Base-by-base conservation (phyloP, 2,113 vertebrate species). In the Galbula dea region DNA sequence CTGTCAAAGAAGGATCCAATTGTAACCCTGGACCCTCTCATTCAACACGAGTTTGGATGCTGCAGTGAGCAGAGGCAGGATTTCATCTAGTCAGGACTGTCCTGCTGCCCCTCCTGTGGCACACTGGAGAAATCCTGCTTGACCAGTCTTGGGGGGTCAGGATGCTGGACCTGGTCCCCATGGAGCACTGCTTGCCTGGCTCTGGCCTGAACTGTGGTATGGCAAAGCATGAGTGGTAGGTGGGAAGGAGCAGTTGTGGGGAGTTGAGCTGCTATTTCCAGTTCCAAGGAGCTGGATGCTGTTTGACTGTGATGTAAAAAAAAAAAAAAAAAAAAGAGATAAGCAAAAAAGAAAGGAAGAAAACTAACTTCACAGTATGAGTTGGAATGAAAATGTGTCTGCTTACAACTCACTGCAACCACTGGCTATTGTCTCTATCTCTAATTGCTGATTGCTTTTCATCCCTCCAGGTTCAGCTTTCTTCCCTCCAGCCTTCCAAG, bases 161-260 rank as follows among this genome's bases (percentile, higher is more conserved):
- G 55, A 46, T 3, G 6, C 39, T 4, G 6, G 15, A 20, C 15
- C 10, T 2, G 1, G 19, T 45, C 39, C 34, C 52, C 1, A 0
- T 0, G 57, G 49, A 48, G 30, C 18, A 0, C 77, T 7, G 1
- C 27, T 46, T 12, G 20, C 34, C 24, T 11, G 30, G 20, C 24
- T 80, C 39, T 4, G n/a, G 30, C 49, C 49, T 0, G 0, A 52
- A 13, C 7, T 0, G 0, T 0, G 3, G 16, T 22, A 34, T 1
- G 16, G 66, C 37, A 72, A 59, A 59, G 14, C 37, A 12, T 11
- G 16, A 26, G 37, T 0, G 1, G 13, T 5, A 6, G 29, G 24
- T 18, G 57, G 57, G 6, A 21, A 15, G 21, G 21, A 0, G 3
- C n/a, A 22, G 45, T n/a, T 39, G 14, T 8, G 2, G 2, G 5